Conservation (phyloP, 37 sponge, comb jelly and placozoan species). For the Crambe crambe region DNA sequence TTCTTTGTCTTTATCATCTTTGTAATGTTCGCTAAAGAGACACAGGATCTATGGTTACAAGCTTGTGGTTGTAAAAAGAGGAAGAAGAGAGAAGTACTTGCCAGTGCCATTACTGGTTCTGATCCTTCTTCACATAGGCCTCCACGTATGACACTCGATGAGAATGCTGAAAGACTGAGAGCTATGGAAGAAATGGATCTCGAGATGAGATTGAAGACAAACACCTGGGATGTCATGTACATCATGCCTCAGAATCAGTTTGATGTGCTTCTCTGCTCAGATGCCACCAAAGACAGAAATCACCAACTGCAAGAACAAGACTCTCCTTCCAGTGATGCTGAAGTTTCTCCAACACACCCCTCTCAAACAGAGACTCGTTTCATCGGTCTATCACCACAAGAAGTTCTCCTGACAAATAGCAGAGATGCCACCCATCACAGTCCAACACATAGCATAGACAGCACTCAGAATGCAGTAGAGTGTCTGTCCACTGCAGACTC, state of each 20-base stretch:
- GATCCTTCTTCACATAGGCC: not conserved
- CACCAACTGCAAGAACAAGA: not conserved
- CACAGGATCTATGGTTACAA: slow-evolving; percentile 33
- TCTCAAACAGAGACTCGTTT: not conserved
- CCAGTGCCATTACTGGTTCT: not conserved
- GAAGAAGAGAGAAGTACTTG: slow-evolving; percentile 1
- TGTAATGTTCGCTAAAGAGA: slow-evolving; percentile 23
- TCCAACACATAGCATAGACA: not conserved
- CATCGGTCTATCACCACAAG: not conserved
- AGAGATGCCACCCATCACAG: not conserved
- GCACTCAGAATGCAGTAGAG: slow-evolving; percentile 1
- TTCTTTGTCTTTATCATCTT: slow-evolving; percentile 42
- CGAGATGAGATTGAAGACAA: slow-evolving; percentile 8
- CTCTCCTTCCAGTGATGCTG: not conserved
- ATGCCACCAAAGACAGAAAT: not conserved
- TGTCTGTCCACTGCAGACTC: slow-evolving; percentile 19
- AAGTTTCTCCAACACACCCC: not conserved
- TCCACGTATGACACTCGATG: not conserved
- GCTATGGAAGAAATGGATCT: not conserved
- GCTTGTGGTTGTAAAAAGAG: slow-evolving; percentile 26
- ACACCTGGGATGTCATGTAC: slow-evolving; percentile 25
- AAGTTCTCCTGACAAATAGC: not conserved
- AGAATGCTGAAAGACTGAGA: slow-evolving; percentile 5
- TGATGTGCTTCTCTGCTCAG: slow-evolving; percentile 8
- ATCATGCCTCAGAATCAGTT: slow-evolving; percentile 36